These are phyloP conservation scores for Drosophila lini DNA, from an alignment of 1,140 invertebrate genomes.

Conservation along the genomic window DNA sequence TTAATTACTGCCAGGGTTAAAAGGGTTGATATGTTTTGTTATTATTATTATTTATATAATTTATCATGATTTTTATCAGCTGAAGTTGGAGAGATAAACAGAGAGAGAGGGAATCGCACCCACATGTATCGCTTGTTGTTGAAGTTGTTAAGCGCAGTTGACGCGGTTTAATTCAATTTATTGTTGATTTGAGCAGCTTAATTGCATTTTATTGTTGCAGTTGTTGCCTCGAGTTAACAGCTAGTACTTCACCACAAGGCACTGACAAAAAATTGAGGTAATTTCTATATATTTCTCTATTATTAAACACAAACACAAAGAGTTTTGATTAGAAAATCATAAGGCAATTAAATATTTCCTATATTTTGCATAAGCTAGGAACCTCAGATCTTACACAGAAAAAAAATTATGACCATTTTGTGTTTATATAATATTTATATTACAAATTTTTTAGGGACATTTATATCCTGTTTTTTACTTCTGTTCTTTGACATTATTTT, in stretches of 20 bases:
- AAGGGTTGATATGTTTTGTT: neutral
- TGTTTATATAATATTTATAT: neutral
- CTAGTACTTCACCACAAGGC: slow-evolving; percentile 34
- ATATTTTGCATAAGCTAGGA: no score
- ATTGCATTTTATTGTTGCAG: slow-evolving; percentile 71
- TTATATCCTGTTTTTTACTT: no score
- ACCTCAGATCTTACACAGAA: neutral
- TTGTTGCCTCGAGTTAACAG: slow-evolving; percentile 20
- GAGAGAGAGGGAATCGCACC: slow-evolving; percentile 13
- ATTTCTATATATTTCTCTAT: neutral
- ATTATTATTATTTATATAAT: neutral
- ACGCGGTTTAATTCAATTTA: slow-evolving; percentile 79
- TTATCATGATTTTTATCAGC: neutral
- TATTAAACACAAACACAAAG: neutral
- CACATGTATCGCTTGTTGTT: slow-evolving; percentile 30
- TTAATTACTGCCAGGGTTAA: slow-evolving; percentile 24
- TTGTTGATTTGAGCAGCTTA: slow-evolving; percentile 71
- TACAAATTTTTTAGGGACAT: no score
- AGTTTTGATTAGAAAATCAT: neutral
- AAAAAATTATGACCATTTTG: neutral
- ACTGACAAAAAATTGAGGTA: slow-evolving; percentile 13
- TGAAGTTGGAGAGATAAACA: slow-evolving; percentile 1
- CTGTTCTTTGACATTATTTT: no score
- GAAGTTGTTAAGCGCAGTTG: slow-evolving; percentile 38
- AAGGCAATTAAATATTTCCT: neutral